Evolutionary conservation across 1,140 invertebrate species (phyloP), one percentile per base, ranked within the genome.

Genomic region (Zaprionus africanus): DNA sequence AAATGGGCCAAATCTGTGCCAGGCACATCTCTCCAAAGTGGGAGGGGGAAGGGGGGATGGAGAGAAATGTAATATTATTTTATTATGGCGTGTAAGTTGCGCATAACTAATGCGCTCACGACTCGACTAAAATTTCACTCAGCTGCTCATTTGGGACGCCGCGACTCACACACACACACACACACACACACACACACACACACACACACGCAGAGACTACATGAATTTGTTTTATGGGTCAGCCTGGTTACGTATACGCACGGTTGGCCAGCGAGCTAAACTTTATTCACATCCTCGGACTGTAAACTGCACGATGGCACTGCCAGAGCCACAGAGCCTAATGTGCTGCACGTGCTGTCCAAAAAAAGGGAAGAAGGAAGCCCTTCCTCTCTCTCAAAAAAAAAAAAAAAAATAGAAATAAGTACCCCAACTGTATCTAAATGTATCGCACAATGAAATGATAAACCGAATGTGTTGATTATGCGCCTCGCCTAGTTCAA

Each of bases 381-480:
- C n/a, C 19, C 9, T 9, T 3, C 1, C 46, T 11, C 11, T 49
- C 46, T 22, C n/a, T n/a, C n/a, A n/a, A n/a, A n/a, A n/a, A n/a
- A n/a, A n/a, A n/a, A 11, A 36, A 66, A 53, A 65, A 56, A 59
- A 28, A 68, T 26, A 22, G 22, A 61, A 56, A 64, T 51, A 74
- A 63, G 79, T 71, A 66, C 34, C 15, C 26, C 31, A 58, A 43
- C 46, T 59, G 17, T 70, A 76, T 65, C 62, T 57, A 65, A 76
- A 72, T 65, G 69, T 69, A 79, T 78, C 72, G 69, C 62, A 69
- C 61, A 72, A 74, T 78, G 65, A 83, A 88, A 83, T 83, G 86
- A 87, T 83, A 74, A 83, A 65, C 68, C 65, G 79, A 54, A 78
- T 86, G 83, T 86, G 79, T 77, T 71, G 82, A 87, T 86, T 87